Conservation (phyloP, 1,140 invertebrate species). For the Cylas formicarius region DNA sequence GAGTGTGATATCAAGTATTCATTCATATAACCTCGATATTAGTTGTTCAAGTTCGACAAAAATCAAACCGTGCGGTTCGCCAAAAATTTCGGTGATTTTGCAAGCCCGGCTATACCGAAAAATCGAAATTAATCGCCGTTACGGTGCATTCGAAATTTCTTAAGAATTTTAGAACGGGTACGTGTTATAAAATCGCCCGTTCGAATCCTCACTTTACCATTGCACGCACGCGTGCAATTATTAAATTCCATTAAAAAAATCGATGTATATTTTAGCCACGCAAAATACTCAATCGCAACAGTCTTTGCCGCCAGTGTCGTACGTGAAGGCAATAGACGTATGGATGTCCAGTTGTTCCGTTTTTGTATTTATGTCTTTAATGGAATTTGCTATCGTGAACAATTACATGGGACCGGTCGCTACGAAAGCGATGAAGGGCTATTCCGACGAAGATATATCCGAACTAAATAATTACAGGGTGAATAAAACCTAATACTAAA, state of each 20-base stretch:
- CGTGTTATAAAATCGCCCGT: too few species aligned
- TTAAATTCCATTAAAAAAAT: slow-evolving; percentile 10
- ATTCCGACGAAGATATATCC: slow-evolving; percentile 76
- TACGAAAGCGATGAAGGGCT: slow-evolving; percentile 84
- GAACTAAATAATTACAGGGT: slow-evolving; percentile 72
- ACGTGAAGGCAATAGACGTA: slow-evolving; percentile 87
- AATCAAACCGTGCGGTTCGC: too few species aligned
- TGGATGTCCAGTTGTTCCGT: slow-evolving; percentile 92
- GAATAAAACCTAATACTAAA: slow-evolving; percentile 19
- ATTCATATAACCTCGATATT: too few species aligned
- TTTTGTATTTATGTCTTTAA: slow-evolving; percentile 85
- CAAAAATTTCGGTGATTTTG: too few species aligned
- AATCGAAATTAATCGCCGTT: too few species aligned
- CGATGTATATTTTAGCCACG: slow-evolving; percentile 63
- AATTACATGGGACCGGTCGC: slow-evolving; percentile 84
- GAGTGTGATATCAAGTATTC: too few species aligned
- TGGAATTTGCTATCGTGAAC: slow-evolving; percentile 89
- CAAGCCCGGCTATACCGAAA: too few species aligned
- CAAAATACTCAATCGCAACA: slow-evolving; percentile 87
- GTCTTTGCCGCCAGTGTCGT: slow-evolving; percentile 81
- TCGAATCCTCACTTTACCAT: too few species aligned
- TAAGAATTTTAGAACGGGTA: too few species aligned
- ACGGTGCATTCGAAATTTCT: too few species aligned
- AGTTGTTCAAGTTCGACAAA: too few species aligned
- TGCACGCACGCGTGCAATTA: too few species aligned